Evolutionary conservation across 2,888 invertebrate genomes (phyloP), one percentile per base, ranked within the genome.

Genomic region (Parapristionchus giblindavisi): DNA sequence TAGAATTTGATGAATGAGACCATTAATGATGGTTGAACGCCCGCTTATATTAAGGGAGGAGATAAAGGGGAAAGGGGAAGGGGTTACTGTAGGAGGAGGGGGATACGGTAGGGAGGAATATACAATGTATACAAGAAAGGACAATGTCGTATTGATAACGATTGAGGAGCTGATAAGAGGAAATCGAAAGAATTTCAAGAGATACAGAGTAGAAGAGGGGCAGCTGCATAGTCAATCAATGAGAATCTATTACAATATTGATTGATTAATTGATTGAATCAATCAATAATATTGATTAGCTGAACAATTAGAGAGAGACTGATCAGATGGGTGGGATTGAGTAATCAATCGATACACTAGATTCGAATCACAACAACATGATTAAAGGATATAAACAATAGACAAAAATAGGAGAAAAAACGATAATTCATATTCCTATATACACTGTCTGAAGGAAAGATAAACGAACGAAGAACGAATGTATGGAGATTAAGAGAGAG

Each of bases 341-440:
- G 61, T 61, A 61, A 40, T 40, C 40, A 24, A 61, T 27, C 40
- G 4, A 61, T 61, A 14, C 11, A 43, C 17, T 43, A 17, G 43
- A 17, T 43, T 61, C 27, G 6, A 40, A 40, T 24, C 27, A 38
- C 38, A 24, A 61, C 29, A 61, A 24, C 11, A 36, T 60, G 32
- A 60, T 60, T 34, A 29, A 34, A n/a, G 17, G 60, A n/a, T 17
- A 34, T 60, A 36, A 43, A 17, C 8, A 17, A 43, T 43, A 43
- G 43, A 43, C 5, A 40, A 40, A 11, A 17, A 32, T 34, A 4
- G 3, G 61, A 61, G 61, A 40, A 38, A 61, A 24, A 61, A 61
- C 61, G 38, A 61, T 27, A 61, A 61, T 61, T 61, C 38, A 40
- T 40, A 61, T 61, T 40, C 61, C 61, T 61, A 61, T 61, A 61